Conservation (phyloP, 2,888 invertebrate genomes). For the Thyatira batis region DNA sequence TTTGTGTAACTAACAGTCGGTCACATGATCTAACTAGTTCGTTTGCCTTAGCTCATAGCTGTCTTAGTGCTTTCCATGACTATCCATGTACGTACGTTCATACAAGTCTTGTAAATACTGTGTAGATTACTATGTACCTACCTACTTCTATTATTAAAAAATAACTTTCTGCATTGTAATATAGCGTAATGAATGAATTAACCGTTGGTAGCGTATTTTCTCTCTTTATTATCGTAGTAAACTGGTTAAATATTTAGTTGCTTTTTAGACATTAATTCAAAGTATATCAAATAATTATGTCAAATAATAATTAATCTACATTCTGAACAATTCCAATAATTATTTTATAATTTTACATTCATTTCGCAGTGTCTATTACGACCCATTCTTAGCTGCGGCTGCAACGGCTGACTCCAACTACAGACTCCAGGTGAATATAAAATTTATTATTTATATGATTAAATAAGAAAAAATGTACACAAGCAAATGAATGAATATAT, state of each 20-base stretch:
- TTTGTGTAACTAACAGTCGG: background rate
- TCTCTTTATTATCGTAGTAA: conserved; percentile 2
- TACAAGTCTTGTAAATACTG: background rate
- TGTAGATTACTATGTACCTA: background rate
- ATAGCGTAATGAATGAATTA: background rate
- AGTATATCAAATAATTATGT: background rate
- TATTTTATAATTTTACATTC: conserved; percentile 34
- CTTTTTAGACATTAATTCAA: conserved; percentile 9
- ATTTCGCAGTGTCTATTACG: conserved; percentile 94
- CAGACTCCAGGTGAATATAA: conserved; percentile 91
- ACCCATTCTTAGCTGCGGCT: conserved; percentile 96
- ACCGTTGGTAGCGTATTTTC: background rate
- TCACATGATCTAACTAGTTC: conserved; percentile 12
- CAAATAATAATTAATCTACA: background rate
- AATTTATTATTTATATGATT: conserved; percentile 3
- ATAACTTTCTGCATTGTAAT: background rate
- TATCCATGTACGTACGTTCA: conserved; percentile 2
- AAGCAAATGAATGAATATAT: background rate
- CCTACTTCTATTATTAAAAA: background rate
- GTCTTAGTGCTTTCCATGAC: conserved; percentile 18
- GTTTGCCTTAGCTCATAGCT: conserved; percentile 44
- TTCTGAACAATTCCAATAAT: background rate
- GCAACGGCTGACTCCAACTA: conserved; percentile 93
- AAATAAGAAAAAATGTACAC: background rate
- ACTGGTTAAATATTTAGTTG: conserved; percentile 4